These are phyloP conservation scores for Armadillidium nasatum DNA, from an alignment of 1,140 invertebrate genomes.

Conservation along the genomic window DNA sequence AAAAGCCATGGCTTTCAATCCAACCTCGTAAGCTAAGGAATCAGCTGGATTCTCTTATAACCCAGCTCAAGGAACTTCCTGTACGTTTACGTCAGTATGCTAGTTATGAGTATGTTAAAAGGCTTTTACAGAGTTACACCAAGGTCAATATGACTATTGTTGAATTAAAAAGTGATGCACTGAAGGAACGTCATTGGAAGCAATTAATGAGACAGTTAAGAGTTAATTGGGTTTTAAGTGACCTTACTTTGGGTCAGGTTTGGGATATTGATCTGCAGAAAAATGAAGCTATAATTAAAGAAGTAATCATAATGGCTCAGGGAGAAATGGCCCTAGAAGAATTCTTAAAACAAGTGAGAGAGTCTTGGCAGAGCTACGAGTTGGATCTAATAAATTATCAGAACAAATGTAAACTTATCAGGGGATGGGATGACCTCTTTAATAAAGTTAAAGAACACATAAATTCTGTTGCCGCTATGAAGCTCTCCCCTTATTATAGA, in stretches of 20 bases:
- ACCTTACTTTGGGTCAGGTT: slow-evolving; percentile 95
- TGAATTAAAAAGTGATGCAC: slow-evolving; percentile 95
- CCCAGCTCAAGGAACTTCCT: slow-evolving; percentile 91
- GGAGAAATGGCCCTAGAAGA: slow-evolving; percentile 99
- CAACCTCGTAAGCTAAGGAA: slow-evolving; percentile 94
- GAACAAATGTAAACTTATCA: slow-evolving; percentile 94
- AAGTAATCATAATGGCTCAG: slow-evolving; percentile 94
- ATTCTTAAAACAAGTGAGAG: slow-evolving; percentile 96
- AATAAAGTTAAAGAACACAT: slow-evolving; percentile 99
- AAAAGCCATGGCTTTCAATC: slow-evolving; percentile 96
- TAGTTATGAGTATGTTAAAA: slow-evolving; percentile 96
- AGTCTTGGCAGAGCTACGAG: slow-evolving; percentile 98
- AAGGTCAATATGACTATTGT: slow-evolving; percentile 97
- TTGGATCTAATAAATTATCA: slow-evolving; percentile 98
- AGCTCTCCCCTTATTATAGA: slow-evolving; percentile 98
- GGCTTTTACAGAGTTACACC: slow-evolving; percentile 87
- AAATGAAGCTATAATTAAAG: slow-evolving; percentile 90
- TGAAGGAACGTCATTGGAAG: slow-evolving; percentile 99
- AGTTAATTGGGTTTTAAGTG: slow-evolving; percentile 92
- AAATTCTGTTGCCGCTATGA: slow-evolving; percentile 98
- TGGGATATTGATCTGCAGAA: slow-evolving; percentile 96
- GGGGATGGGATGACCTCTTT: slow-evolving; percentile 99
- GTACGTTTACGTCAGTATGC: slow-evolving; percentile 93
- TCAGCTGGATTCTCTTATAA: slow-evolving; percentile 86
- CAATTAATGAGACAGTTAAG: slow-evolving; percentile 87